Evolutionary conservation across 2,797 vertebrate genomes (phyloP).

Genomic region (Diceros bicornis): DNA sequence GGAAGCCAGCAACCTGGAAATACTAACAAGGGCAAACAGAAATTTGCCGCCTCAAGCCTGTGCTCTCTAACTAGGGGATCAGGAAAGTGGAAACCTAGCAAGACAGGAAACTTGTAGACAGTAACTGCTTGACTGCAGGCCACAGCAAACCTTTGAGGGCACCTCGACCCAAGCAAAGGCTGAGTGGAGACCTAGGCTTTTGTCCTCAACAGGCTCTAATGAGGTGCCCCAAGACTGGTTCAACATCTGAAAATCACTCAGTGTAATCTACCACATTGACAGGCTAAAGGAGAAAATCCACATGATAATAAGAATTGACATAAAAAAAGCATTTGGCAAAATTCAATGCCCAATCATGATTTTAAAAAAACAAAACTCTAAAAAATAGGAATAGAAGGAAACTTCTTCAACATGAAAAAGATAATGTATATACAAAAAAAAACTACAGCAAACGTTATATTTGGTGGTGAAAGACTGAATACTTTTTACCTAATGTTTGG

Average conservation of each 20-base stretch:
- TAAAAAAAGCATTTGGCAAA: not conserved
- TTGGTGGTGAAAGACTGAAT: not conserved
- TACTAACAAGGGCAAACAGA: not conserved
- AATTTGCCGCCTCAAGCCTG: no score
- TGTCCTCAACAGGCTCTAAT: fast-evolving
- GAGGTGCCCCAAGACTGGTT: not conserved
- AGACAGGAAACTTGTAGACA: not conserved
- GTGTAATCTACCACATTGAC: not conserved
- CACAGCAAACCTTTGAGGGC: not conserved
- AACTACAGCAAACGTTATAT: not conserved
- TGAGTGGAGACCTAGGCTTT: not conserved
- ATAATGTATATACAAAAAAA: not conserved
- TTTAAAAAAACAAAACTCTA: not conserved
- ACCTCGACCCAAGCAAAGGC: not conserved
- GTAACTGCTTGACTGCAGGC: fast-evolving
- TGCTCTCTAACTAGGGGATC: not conserved
- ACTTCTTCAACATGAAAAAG: not conserved
- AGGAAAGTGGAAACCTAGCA: not conserved
- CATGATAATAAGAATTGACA: not conserved
- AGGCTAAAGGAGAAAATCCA: not conserved
- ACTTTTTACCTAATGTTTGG: not conserved
- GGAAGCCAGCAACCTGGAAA: not conserved
- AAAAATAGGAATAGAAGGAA: not conserved
- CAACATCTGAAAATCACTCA: not conserved
- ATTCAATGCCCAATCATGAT: not conserved